Conservation (phyloP, 1,140 invertebrate genomes). For the Mizuhopecten yessoensis region DNA sequence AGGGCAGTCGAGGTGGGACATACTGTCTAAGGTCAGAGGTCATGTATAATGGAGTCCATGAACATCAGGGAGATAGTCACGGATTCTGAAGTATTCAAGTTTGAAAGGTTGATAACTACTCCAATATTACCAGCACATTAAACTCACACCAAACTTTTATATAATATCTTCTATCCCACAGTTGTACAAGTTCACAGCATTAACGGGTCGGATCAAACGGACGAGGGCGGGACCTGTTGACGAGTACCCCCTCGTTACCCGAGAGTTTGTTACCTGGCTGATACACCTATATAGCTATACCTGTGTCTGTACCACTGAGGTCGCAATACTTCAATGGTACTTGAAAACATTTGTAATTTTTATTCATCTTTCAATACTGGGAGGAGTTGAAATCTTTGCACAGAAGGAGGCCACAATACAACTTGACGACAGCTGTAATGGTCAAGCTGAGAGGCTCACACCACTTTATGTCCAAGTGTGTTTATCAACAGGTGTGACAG, state of each 20-base stretch:
- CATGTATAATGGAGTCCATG: too few species aligned
- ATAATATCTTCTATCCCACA: too few species aligned
- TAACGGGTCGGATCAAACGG: neutral
- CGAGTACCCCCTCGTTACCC: neutral
- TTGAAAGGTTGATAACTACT: too few species aligned
- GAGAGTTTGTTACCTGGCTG: too few species aligned
- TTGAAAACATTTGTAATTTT: neutral
- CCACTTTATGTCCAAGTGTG: neutral
- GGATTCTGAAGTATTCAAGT: too few species aligned
- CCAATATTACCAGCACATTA: too few species aligned
- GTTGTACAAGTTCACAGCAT: neutral
- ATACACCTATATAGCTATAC: neutral
- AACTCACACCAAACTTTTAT: too few species aligned
- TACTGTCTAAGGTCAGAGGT: too few species aligned
- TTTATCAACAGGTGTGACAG: neutral
- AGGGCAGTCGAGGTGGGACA: too few species aligned
- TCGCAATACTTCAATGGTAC: neutral
- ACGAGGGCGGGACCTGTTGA: too few species aligned
- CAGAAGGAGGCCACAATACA: neutral
- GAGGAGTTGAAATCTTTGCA: neutral
- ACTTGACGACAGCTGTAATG: neutral
- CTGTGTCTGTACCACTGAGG: neutral
- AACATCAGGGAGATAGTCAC: too few species aligned
- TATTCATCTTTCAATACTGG: neutral
- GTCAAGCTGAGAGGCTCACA: neutral